Percentiles rank a stretch among this genome's conserved stretches.
Conservation (phyloP, 2,113 vertebrate species). For the Siniperca knerii region DNA sequence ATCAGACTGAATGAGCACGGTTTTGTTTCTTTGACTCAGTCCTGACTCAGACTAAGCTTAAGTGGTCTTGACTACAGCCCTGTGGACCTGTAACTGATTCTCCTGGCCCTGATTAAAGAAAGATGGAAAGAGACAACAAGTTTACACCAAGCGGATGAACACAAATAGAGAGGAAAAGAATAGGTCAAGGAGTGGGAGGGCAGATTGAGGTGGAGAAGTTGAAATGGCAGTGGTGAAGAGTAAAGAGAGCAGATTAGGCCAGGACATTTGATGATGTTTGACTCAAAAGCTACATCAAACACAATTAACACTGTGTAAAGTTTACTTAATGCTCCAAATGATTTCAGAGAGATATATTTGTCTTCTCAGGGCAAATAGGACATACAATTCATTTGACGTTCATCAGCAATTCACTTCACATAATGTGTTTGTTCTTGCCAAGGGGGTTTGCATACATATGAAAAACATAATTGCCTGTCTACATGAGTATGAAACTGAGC, state of each 20-base stretch:
- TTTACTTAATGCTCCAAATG: constrained; percentile 39
- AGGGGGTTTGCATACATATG: constrained; percentile 32
- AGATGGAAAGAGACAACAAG: not conserved
- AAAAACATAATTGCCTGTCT: constrained; percentile 36
- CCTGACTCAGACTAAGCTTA: not conserved
- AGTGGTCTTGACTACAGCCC: not conserved
- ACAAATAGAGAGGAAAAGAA: not conserved
- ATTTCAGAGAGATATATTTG: constrained; percentile 36
- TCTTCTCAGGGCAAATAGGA: constrained; percentile 20
- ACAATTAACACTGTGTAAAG: constrained; percentile 60
- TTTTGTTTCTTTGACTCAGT: not conserved
- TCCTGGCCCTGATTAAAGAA: not conserved
- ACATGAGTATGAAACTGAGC: constrained; percentile 1
- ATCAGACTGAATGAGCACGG: not conserved
- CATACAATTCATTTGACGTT: constrained; percentile 24
- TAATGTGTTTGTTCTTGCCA: constrained; percentile 50
- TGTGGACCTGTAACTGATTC: not conserved
- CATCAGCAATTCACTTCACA: constrained; percentile 33
- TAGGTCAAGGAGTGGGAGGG: constrained; percentile 21
- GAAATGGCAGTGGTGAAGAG: not conserved
- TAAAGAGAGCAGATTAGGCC: constrained; percentile 3
- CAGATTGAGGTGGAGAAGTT: not conserved
- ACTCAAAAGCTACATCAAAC: constrained; percentile 53
- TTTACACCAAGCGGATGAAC: not conserved
- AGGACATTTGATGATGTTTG: constrained; percentile 32